Conservation (phyloP, 1,140 invertebrate genomes). For the Philopotamus ludificatus region DNA sequence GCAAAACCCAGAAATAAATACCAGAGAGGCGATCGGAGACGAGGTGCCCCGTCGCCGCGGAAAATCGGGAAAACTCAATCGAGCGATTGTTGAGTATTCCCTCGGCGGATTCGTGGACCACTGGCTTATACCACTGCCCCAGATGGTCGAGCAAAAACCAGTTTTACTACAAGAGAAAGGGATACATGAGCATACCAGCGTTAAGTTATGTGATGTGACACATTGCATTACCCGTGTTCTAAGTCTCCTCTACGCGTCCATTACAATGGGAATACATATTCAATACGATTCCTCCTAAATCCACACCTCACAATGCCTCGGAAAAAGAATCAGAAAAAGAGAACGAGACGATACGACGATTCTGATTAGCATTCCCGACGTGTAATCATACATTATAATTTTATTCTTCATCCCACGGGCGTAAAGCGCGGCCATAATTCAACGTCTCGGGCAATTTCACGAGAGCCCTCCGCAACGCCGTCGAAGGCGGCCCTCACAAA, state of each 20-base stretch:
- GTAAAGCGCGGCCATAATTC: not conserved
- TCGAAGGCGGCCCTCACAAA: too few relatives aligned
- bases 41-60: too few relatives aligned
- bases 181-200: conserved; percentile 34
- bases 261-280: too few relatives aligned
- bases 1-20: too few relatives aligned
- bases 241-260: too few relatives aligned
- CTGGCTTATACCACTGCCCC: conserved; percentile 3
- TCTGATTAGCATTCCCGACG: not conserved
- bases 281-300: too few relatives aligned
- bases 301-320: not conserved
- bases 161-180: conserved; percentile 41
- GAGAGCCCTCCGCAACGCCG: too few relatives aligned
- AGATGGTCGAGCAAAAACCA: conserved; percentile 33
- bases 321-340: conserved; percentile 2
- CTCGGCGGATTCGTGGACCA: not conserved
- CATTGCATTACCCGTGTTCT: conserved; percentile 41
- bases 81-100: too few relatives aligned
- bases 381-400: not conserved
- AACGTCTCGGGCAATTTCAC: too few relatives aligned
- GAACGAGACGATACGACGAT: not conserved
- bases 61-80: too few relatives aligned
- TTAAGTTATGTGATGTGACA: conserved; percentile 38
- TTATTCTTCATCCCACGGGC: not conserved
- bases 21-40: too few relatives aligned